These are phyloP conservation scores for Todiramphus saurophagus DNA, from an alignment of 2,113 vertebrate genomes.

Conservation along the genomic window DNA sequence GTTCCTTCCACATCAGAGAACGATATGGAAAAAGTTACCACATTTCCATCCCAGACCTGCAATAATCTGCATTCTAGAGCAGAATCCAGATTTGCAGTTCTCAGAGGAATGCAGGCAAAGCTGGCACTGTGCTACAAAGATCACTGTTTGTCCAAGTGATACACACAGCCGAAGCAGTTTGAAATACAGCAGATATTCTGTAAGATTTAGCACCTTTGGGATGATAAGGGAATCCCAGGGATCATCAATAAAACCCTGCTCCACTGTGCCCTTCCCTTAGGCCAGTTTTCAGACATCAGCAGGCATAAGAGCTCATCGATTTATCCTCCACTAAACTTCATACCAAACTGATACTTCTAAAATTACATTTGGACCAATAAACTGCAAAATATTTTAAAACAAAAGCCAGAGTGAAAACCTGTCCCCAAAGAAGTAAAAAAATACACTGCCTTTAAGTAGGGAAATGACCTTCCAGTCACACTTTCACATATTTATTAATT, in stretches of 20 bases:
- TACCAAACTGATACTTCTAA: not conserved
- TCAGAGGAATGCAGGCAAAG: constrained; percentile 26
- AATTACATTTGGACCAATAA: not conserved
- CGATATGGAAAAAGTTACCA: not conserved
- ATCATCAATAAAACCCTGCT: constrained; percentile 49
- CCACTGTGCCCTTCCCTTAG: not conserved
- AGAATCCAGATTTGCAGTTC: constrained; percentile 30
- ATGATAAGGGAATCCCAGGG: not conserved
- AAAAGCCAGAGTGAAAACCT: not conserved
- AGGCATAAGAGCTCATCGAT: not conserved
- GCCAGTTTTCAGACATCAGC: constrained; percentile 8
- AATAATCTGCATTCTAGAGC: constrained; percentile 26
- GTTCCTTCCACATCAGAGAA: not conserved
- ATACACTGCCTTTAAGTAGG: not conserved
- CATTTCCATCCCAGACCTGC: not conserved
- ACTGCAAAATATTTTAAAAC: not conserved
- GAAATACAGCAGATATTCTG: constrained; percentile 24
- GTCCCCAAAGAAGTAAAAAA: not conserved
- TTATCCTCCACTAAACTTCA: not conserved
- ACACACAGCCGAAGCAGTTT: not conserved
- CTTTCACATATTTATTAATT: not conserved
- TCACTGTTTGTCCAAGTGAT: constrained; percentile 12
- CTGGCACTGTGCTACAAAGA: not conserved
- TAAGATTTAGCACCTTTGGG: constrained; percentile 37
- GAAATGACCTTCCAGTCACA: not conserved